Base-by-base conservation (phyloP, 2,113 vertebrate genomes). In the Atherinomorus stipes region DNA sequence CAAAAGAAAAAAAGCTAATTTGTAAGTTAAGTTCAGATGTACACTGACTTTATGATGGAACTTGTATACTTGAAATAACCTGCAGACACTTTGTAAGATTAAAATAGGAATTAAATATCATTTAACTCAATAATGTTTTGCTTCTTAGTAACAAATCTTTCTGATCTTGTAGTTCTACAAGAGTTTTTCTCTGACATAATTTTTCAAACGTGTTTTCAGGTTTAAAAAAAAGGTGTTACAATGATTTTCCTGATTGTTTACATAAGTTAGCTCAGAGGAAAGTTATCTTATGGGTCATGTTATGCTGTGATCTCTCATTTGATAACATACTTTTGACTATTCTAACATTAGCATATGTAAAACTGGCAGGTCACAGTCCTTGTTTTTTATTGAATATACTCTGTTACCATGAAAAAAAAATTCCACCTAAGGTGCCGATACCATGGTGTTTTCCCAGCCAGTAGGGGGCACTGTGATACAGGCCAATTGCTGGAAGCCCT, bases 391-490 rank as follows among this genome's bases (percentile, higher is more conserved):
- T 26, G 15, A 56, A 68, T 57, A 49, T 34, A 78, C n/a, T 66
- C 1, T n/a, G 15, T 44, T 28, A n/a, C 12, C 37, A 31, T 19
- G 16, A 1, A n/a, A 44, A 38, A 21, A 64, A 21, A 26, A 19
- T 4, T 63, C 31, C 26, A 34, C 26, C 7, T 28, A 11, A 42
- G 38, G 22, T 54, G 21, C 8, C 57, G 40, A 57, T 47, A 57
- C 66, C 54, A 16, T 66, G 51, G 45, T 63, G 38, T 15, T 37
- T 49, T 16, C 3, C 58, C 57, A 18, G 56, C 76, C 93, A 93
- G 88, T 90, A 94, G 94, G 92, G 93, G 94, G 92, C 94, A 92
- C 92, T 94, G 92, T 90, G 85, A 88, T 87, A 93, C 88, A 86
- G 77, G 87, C 76, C 87, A 90, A 80, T 19, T 31, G 23, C 12